phyloP scores from a whole-genome alignment of 2,797 vertebrate genomes.

The Cercopithecus hamlyni region DNA sequence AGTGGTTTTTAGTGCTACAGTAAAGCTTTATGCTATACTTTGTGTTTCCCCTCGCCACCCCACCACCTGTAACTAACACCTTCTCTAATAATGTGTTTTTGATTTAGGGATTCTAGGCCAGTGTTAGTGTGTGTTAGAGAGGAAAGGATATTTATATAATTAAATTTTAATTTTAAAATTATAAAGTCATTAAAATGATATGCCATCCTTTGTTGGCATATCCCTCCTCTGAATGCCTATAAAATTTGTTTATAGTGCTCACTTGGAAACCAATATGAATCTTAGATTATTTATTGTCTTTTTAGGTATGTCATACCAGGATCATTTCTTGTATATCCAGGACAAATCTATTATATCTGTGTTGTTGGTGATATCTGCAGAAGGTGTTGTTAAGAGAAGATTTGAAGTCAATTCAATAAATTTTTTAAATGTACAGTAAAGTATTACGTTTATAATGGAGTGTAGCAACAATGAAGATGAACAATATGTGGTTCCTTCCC shows the following conservation, averaged over 20 bases:
- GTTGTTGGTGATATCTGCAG: neutral
- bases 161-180: constrained; percentile 57
- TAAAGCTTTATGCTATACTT: constrained; percentile 1
- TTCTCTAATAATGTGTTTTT: constrained; percentile 20
- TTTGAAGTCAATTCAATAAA: constrained; percentile 40
- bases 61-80: neutral
- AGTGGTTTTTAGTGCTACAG: neutral
- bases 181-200: constrained; percentile 23
- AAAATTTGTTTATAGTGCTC: constrained; percentile 5
- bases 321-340: neutral
- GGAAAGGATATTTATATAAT: neutral
- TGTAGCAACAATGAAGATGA: constrained; percentile 8
- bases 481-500: neutral
- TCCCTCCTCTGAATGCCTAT: neutral
- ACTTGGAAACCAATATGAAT: neutral
- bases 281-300: constrained; percentile 34
- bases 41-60: neutral
- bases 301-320: constrained; percentile 14
- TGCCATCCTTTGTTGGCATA: neutral
- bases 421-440: neutral
- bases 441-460: neutral
- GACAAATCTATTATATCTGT: neutral
- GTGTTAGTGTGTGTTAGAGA: neutral
- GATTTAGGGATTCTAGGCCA: constrained; percentile 30
- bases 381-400: constrained; percentile 16